These are phyloP conservation scores for Syrmaticus mikado DNA, from an alignment of 2,113 vertebrate species.

Conservation along the genomic window DNA sequence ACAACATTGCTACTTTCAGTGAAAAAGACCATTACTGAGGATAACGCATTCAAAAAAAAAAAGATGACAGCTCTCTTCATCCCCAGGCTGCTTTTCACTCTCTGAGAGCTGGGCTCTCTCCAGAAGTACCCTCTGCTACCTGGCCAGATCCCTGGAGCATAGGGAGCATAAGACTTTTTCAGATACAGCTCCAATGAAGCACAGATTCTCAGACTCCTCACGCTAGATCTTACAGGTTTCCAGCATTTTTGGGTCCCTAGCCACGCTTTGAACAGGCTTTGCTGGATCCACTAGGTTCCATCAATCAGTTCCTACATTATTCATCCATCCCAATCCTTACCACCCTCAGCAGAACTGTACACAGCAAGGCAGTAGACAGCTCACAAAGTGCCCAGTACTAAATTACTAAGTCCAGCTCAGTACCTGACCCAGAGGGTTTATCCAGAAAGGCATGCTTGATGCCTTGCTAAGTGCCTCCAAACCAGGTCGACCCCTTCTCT, in stretches of 20 bases:
- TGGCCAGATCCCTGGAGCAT: background rate
- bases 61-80: background rate
- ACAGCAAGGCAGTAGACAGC: background rate
- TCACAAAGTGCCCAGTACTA: background rate
- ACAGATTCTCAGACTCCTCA: background rate
- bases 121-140: background rate
- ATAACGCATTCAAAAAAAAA: background rate
- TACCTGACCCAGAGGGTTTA: background rate
- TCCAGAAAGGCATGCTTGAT: background rate
- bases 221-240: background rate
- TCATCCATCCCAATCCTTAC: background rate
- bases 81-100: background rate
- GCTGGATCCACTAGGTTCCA: background rate
- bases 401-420: background rate
- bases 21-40: background rate
- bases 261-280: background rate
- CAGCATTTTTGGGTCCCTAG: background rate
- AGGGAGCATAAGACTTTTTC: background rate
- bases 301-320: background rate
- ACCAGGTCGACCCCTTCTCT: background rate
- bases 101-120: background rate
- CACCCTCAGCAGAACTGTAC: accelerated
- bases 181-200: background rate
- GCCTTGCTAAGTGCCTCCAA: background rate
- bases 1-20: conserved; percentile 10